Conservation (phyloP, 2,888 invertebrate genomes). For the Xanthia icteritia region DNA sequence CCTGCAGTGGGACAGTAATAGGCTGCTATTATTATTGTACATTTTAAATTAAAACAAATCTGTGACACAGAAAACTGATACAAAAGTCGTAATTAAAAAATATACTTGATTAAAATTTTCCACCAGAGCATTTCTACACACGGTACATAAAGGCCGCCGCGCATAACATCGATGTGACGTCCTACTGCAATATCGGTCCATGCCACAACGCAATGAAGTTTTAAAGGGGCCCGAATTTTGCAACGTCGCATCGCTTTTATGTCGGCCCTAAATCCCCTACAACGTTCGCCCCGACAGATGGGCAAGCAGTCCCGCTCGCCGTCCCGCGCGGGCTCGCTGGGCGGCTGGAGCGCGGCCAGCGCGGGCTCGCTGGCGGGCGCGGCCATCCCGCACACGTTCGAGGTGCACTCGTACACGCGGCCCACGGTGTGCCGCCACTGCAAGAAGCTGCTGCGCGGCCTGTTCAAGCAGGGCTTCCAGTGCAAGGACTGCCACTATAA, state of each 20-base stretch:
- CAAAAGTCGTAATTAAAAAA: too few species aligned
- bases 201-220: too few species aligned
- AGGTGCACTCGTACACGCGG: slow-evolving; percentile 98
- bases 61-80: too few species aligned
- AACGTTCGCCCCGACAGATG: slow-evolving; percentile 5
- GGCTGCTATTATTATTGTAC: too few species aligned
- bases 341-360: slow-evolving; percentile 44
- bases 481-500: slow-evolving; percentile 99
- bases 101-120: too few species aligned
- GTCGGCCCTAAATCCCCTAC: not conserved
- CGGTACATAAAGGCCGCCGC: too few species aligned
- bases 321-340: slow-evolving; percentile 91
- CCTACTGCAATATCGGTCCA: too few species aligned
- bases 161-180: too few species aligned
- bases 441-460: slow-evolving; percentile 97
- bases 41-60: too few species aligned
- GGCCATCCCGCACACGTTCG: slow-evolving; percentile 97
- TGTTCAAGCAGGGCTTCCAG: slow-evolving; percentile 97
- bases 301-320: slow-evolving; percentile 92
- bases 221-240: too few species aligned
- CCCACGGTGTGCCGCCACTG: slow-evolving; percentile 99
- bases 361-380: slow-evolving; percentile 47
- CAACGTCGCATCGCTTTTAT: not conserved
- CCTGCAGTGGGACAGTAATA: too few species aligned
- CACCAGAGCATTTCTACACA: too few species aligned